Conservation (phyloP, 2,888 invertebrate genomes). For the Thecocarcelia acutangulata region DNA sequence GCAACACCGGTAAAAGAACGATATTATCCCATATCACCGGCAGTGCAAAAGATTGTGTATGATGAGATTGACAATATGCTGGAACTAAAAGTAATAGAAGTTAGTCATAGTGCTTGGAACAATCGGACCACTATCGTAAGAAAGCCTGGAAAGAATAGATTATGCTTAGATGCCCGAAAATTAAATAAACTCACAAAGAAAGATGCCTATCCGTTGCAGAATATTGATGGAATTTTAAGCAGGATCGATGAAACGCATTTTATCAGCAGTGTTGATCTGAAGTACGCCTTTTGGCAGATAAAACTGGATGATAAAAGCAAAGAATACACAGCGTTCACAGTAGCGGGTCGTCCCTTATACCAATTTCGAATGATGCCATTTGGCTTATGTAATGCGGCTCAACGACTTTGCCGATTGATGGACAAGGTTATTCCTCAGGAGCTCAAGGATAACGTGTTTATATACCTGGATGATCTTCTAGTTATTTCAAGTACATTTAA, state of each 20-base stretch:
- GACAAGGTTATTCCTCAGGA: conserved; percentile 29
- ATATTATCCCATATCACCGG: background rate
- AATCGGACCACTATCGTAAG: background rate
- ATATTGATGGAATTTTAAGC: too few relatives aligned
- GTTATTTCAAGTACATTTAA: background rate
- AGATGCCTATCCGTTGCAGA: too few relatives aligned
- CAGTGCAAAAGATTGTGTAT: background rate
- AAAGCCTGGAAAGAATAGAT: background rate
- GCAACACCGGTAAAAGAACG: background rate
- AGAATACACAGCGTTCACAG: background rate
- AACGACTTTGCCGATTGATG: conserved; percentile 34
- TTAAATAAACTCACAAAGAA: too few relatives aligned
- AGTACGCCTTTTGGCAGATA: too few relatives aligned
- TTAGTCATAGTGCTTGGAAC: background rate
- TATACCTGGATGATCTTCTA: conserved; percentile 9
- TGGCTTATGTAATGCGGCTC: conserved; percentile 1
- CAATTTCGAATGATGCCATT: background rate
- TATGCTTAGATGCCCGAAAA: background rate
- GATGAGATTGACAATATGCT: background rate
- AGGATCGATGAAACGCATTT: too few relatives aligned
- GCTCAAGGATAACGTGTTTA: background rate
- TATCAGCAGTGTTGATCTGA: background rate
- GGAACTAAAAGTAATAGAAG: background rate
- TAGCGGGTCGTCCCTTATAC: background rate
- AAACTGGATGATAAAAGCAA: background rate